Evolutionary conservation across 2,888 invertebrate species (phyloP), one percentile per base, ranked within the genome.

Genomic region (Caenorhabditis sulstoni): DNA sequence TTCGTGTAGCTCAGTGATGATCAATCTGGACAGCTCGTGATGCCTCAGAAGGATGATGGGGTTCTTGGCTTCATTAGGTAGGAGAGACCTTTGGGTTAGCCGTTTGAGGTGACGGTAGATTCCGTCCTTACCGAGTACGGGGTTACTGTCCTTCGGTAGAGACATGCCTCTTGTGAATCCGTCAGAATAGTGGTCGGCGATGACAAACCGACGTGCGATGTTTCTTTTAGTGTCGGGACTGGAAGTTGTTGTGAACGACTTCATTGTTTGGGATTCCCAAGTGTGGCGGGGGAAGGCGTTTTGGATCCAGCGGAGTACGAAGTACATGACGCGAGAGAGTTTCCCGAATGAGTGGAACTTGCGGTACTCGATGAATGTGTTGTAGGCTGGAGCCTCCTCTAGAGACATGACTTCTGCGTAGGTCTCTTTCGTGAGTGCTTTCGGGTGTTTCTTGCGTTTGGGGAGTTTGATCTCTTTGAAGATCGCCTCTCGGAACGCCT

Each of bases 31-130:
- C 0, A 67, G 14, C 7, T 0, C 1, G 16, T 67, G 67, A 14
- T 67, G 81, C 1, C 83, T 77, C 0, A 89, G 58, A 3, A 90
- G 87, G 90, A 90, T 90, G 61, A 81, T 90, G 11, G 84, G 68
- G 3, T 37, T 5, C 7, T 9, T 35, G 5, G 35, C 3, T 1
- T n/a, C 53, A 7, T 16, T n/a, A 3, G 53, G 18, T 2, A 35
- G 37, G 9, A 3, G 0, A 16, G 18, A 16, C 1, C 14, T 7
- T 14, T 22, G 29, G 1, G 4, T 1, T 3, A 2, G 29, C 1
- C 52, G 52, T 8, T 29, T 29, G 3, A 29, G 23, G 11, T 12
- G 3, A 3, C 50, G 22, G 50, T 22, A 50, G 7, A 50, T 5
- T 20, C 50, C 50, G 23, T 50, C 50, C 18, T 18, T 16, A 8